Conservation (phyloP, 1,140 invertebrate genomes). For the Tenebrio molitor region DNA sequence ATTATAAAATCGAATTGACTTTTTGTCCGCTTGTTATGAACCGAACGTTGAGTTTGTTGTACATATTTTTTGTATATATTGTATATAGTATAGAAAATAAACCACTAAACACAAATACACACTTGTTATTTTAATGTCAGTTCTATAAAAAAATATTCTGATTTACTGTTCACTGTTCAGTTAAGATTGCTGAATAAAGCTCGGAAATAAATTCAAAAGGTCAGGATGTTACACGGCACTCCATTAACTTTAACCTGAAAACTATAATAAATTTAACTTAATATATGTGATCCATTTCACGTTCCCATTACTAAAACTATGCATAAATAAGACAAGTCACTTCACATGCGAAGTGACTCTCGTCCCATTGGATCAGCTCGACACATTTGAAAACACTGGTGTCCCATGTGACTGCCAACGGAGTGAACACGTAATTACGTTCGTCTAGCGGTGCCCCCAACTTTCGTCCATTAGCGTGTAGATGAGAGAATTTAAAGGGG, state of each 20-base stretch:
- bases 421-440: not conserved
- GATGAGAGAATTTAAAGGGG: not conserved
- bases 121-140: too few species aligned
- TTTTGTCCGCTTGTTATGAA: not conserved
- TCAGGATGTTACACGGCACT: too few species aligned
- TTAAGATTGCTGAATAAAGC: too few species aligned
- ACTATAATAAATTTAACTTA: too few species aligned
- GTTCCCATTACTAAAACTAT: not conserved
- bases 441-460: too few species aligned
- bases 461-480: not conserved
- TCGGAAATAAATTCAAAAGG: too few species aligned
- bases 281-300: not conserved
- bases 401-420: not conserved
- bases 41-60: constrained; percentile 19
- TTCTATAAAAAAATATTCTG: too few species aligned
- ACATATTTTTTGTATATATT: constrained; percentile 1
- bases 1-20: constrained; percentile 19
- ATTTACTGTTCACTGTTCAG: too few species aligned
- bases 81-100: not conserved
- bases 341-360: not conserved
- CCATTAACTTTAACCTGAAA: too few species aligned
- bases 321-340: not conserved
- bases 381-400: too few species aligned
- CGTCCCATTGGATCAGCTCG: not conserved
- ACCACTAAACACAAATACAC: too few species aligned